Base-by-base conservation (phyloP, 2,797 vertebrate genomes). In the Bryconaethiops microstoma region DNA sequence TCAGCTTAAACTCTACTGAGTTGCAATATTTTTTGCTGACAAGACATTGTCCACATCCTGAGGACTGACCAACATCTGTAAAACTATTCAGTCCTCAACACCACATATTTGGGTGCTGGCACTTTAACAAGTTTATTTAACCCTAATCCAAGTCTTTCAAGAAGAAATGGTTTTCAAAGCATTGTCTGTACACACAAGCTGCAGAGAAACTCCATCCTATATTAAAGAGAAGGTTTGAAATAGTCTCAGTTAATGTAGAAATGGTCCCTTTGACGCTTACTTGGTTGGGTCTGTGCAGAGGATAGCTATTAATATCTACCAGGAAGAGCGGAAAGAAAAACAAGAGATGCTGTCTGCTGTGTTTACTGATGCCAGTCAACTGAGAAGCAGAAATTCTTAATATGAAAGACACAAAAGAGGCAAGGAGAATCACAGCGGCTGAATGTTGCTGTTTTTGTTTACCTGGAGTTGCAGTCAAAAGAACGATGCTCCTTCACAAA, bases 11-110 rank as follows among this genome's bases (percentile, higher is more conserved):
- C 59, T 0, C 23, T 67, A 40, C 4, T 57, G 42, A 69, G 21
- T 17, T 74, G 70, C 45, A 67, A 35, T 7, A 52, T 74, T 55
- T 74, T 82, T 57, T 82, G 81, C 81, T 75, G 81, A 82, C 71
- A 50, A 55, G 6, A 55, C n/a, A 3, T 16, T 5, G n/a, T 70
- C 23, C n/a, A 54, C 45, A 75, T 82, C 39, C 71, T 48, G 42
- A 63, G 2, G 12, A 60, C 23, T 82, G 81, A 82, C 69, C 80
- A 78, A 78, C 48, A 52, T 52, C 48, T 52, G 48, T 13, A 12
- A 13, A 50, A 42, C 42, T 42, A 9, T 1, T 29, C 29, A 29
- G 3, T 29, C 3, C 29, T 1, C 29, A 29, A 35, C 35, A 35
- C 2, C 35, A 35, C 35, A 35, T 35, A 2, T 4, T 35, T 35